A percentile compares a stretch with the other conserved stretches of the same genome.
phyloP scores from a whole-genome alignment of 2,113 vertebrate genomes.

The Pteropus alecto region DNA sequence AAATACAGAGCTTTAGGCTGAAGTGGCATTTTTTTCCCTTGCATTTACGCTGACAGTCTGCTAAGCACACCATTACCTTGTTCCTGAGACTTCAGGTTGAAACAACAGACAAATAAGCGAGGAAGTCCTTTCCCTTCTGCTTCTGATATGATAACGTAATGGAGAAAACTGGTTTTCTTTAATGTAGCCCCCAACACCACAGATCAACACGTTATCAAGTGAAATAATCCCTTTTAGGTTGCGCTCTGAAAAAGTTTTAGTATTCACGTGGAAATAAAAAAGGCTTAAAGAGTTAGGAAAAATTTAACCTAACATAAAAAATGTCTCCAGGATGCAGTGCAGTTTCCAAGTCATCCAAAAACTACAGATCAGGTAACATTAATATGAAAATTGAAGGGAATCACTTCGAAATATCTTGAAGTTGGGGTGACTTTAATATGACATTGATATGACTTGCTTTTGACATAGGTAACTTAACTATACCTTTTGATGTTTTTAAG shows the following conservation, averaged over 20 bases:
- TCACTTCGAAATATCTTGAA: not conserved
- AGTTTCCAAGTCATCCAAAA: not conserved
- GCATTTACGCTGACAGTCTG: not conserved
- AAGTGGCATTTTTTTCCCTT: not conserved
- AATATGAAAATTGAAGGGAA: not conserved
- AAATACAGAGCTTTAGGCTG: not conserved
- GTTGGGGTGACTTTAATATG: not conserved
- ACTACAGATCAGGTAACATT: not conserved
- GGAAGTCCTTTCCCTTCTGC: not conserved
- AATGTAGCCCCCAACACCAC: not conserved
- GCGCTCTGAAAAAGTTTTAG: constrained; percentile 20
- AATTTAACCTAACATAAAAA: not conserved
- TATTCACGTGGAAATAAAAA: constrained; percentile 12
- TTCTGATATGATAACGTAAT: not conserved
- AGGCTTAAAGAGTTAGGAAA: not conserved
- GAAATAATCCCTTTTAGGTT: constrained; percentile 37
- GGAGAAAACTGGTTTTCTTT: constrained; percentile 37
- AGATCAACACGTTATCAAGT: not conserved
- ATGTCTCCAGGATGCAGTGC: not conserved
- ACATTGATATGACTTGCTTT: not conserved
- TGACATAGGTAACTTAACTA: not conserved
- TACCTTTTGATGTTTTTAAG: not conserved
- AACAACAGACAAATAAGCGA: not conserved
- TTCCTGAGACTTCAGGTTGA: not conserved
- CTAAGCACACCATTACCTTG: not conserved